Evolutionary conservation across 2,888 invertebrate genomes (phyloP), one percentile per base, ranked within the genome.

Genomic region (Polymixis flavicincta): DNA sequence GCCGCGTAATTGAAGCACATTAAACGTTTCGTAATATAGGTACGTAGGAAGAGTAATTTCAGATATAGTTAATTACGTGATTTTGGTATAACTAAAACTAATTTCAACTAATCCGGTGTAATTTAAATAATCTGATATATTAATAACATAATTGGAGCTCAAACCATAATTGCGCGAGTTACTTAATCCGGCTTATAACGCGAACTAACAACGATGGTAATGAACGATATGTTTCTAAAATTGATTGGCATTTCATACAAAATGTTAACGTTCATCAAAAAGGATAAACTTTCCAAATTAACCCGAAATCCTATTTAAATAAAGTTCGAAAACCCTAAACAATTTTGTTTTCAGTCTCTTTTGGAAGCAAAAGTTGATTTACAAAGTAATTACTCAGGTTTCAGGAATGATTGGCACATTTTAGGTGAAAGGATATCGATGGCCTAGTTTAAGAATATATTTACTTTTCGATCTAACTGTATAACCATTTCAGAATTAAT

Each of bases 401-500:
- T 83, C 57, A 68, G 68, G 71, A 77, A 71, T 68, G 68, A 83
- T 83, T 83, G 78, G 71, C 86, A 83, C 50, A 61, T 85, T 73
- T 69, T 54, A 73, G 57, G 72, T 60, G 14, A 70, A 83, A 78
- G 63, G 48, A 71, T 77, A 73, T 71, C 73, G 61, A 78, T 74
- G 60, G 42, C 64, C 32, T 72, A 72, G 66, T 73, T 57, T 32
- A 28, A 55, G 59, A 82, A 80, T 63, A 22, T 68, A 19, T 57
- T 71, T 54, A 48, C 48, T 45, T 64, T 63, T 37, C 17, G 14
- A 50, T 74, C 42, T 74, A 69, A 65, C n/a, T 60, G n/a, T 70
- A 13, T 64, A 81, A 68, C 50, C 11, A 54, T 73, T 74, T 59
- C 54, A 67, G 48, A 64, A 59, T 32, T 32, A 42, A 59, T 22